Evolutionary conservation across 30 jellyfish, hydroid and myxozoan species (phyloP).

Genomic region (Aurelia coerulea): DNA sequence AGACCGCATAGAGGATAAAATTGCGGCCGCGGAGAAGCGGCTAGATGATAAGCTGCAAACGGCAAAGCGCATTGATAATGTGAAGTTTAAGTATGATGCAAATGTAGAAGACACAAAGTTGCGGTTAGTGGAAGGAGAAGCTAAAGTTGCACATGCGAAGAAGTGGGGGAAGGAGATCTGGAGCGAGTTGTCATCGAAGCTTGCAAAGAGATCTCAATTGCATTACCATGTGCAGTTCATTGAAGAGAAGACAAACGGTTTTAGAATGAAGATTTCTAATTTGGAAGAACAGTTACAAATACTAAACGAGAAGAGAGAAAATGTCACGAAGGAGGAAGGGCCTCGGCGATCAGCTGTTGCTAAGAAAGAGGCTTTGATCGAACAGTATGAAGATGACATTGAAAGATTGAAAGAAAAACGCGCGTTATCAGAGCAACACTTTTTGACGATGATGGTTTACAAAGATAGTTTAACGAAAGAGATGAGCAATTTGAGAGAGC

Average conservation of each 20-base stretch:
- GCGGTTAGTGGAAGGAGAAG: background rate
- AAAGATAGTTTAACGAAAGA: constrained; percentile 62
- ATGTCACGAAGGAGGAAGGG: constrained; percentile 9
- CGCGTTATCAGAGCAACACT: constrained; percentile 58
- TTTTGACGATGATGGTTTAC: constrained; percentile 42
- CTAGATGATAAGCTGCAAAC: background rate
- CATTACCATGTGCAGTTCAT: constrained; percentile 27
- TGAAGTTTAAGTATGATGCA: background rate
- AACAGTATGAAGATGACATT: constrained; percentile 61
- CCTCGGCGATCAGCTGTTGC: constrained; percentile 7
- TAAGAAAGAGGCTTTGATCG: constrained; percentile 38
- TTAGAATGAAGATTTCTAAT: background rate
- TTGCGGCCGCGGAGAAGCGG: constrained; percentile 28
- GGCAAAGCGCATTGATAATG: background rate
- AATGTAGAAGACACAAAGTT: background rate
- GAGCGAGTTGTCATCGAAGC: constrained; percentile 20
- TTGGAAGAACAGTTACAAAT: constrained; percentile 32
- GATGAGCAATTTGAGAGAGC: constrained; percentile 21
- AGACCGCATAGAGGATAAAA: constrained; percentile 30
- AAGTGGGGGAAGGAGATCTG: constrained; percentile 15
- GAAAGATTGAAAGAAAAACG: constrained; percentile 31
- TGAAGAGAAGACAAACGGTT: background rate
- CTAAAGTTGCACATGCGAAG: constrained; percentile 37
- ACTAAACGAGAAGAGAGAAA: constrained; percentile 41
- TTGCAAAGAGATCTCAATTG: constrained; percentile 29